Evolutionary conservation across 2,113 vertebrate species (phyloP), one percentile per base, ranked within the genome.

Genomic region (Picathartes gymnocephalus): DNA sequence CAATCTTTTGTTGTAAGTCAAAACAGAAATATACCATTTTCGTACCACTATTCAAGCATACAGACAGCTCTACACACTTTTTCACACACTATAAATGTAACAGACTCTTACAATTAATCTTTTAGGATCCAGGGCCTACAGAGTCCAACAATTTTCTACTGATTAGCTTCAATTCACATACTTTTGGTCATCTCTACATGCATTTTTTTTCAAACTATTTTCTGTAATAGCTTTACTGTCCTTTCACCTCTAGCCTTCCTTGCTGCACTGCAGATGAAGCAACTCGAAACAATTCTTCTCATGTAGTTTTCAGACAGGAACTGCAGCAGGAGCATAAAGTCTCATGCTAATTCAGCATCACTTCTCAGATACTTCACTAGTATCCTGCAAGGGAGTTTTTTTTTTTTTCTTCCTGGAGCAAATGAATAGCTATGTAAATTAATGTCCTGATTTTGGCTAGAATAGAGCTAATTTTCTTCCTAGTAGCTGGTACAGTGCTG

Each of bases 221-320:
- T 64, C 61, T 64, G 17, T 7, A 44, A 90, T 1, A 42, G 35
- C 84, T 86, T 64, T 91, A 51, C 44, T 60, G 27, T 74, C 50
- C 84, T 87, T 93, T 90, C 64, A 94, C 68, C 78, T 91, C 69
- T 64, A 88, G n/a, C 48, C 44, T 95, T 86, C 77, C 44, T 88
- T 95, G 64, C 95, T 96, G 92, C 96, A 93, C 86, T 96, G 95
- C 96, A 97, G 95, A 92, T 88, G 78, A 53, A 78, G 89, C 71
- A 91, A 77, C 79, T 91, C 81, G 93, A 95, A 93, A 90, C 64
- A 95, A 80, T 81, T 77, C 69, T 92, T 86, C 69, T 85, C 82
- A 71, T 91, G 86, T 83, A 87, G 84, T 89, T 88, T 93, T 90
- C 95, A 95, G 89, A 90, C 86, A 86, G 50, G 51, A 96, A 58